Evolutionary conservation across 2,113 vertebrate genomes (phyloP).

Genomic region (Limnothrissa miodon): DNA sequence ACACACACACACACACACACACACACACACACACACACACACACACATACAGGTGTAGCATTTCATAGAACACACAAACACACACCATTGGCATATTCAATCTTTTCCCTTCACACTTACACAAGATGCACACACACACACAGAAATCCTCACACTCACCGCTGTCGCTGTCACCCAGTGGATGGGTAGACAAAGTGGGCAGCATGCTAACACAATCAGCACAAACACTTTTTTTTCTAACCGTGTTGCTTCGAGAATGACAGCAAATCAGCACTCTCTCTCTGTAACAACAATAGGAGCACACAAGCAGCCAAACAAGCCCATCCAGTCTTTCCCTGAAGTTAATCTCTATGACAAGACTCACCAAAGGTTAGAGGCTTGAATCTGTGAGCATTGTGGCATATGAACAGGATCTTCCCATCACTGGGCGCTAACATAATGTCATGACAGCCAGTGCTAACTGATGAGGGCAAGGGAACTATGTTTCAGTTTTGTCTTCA

Average conservation of each 20-base stretch:
- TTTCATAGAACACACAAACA: not conserved
- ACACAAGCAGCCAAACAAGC: not conserved
- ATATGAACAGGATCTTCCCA: too few species aligned
- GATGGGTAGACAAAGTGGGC: slow-evolving; percentile 8
- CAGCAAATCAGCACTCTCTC: not conserved
- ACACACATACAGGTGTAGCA: not conserved
- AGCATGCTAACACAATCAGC: not conserved
- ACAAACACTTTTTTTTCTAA: not conserved
- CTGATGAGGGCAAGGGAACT: too few species aligned
- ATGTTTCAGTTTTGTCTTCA: too few species aligned
- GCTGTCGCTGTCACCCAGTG: not conserved
- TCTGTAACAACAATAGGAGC: not conserved
- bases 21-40: not conserved
- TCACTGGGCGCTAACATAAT: too few species aligned
- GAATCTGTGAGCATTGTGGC: too few species aligned
- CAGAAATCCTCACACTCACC: not conserved
- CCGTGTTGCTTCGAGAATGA: not conserved
- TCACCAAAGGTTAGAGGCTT: not conserved
- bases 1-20: not conserved
- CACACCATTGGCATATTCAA: not conserved
- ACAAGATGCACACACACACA: not conserved
- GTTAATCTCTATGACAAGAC: not conserved
- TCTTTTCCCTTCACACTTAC: not conserved
- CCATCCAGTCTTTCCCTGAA: not conserved
- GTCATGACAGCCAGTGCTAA: too few species aligned